Evolutionary conservation across 2,888 invertebrate genomes (phyloP), one percentile per base, ranked within the genome.

Genomic region (Drosophila borborema): DNA sequence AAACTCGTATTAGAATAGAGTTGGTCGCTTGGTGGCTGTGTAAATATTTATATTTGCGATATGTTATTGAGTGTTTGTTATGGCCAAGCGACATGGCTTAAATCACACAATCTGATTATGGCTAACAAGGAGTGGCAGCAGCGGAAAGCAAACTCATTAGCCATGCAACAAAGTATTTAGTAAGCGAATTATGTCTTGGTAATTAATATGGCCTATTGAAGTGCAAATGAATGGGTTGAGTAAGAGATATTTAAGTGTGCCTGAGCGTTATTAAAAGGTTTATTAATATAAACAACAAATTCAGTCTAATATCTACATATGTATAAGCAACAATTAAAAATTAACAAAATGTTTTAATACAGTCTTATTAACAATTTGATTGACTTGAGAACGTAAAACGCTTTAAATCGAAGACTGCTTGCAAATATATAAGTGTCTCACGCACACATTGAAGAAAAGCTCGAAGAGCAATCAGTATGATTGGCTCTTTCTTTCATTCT

Each of bases 1-100:
- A 51, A 49, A 49, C 59, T 59, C 58, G 70, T 10, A 55, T 41
- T 55, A 55, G 55, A 55, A 55, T 41, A 55, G 55, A 41, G 55
- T 59, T 62, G 64, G 63, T 58, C 61, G 72, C 68, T 58, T 34
- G 45, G 58, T 58, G 58, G 45, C 82, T 84, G 58, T 40, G 62
- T 60, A 84, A 84, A 80, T 82, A 74, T 74, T 76, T 82, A 78
- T 82, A 74, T 74, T 76, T 82, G 74, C 72, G 58, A 72, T 72
- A 77, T 75, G 69, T 72, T 80, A 80, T 86, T 80, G 74, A 82
- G 88, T 82, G 82, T 82, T 86, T 83, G 77, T 70, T 74, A 78
- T 78, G 72, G 78, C 72, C 80, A 68, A 41, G 34, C 76, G 67
- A 80, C 64, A 59, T 48, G 78, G 70, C 72, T 65, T 72, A 72